Base-by-base conservation (phyloP, 2,888 invertebrate genomes). In the Synergus laeviventris region DNA sequence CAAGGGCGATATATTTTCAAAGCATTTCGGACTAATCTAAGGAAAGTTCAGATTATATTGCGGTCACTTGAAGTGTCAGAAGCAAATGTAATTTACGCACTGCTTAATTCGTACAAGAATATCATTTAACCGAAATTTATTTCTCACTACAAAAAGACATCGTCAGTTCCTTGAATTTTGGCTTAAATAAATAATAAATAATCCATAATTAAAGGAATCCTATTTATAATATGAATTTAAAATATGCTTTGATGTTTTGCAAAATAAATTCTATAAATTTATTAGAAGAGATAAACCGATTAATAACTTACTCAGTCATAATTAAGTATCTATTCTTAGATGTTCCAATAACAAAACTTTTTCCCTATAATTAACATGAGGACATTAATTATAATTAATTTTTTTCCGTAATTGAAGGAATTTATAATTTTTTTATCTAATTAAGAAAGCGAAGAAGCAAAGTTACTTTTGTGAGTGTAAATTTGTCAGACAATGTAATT, bases 61-160 rank as follows among this genome's bases (percentile, higher is more conserved):
- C 49, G 70, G 70, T 70, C 70, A 70, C 70, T 70, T 70, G 70
- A 31, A 70, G 31, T 49, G 70, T 70, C 70, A 70, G 45, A 70
- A 31, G 31, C 24, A 49, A 49, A 49, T 16, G 36, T 70, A 45
- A 70, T 70, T 70, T 70, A 70, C n/a, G 70, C 16, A 49, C 70
- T 49, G 49, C 31, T 49, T 70, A 70, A 70, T 70, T 70, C 70
- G 70, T 49, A 70, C 70, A 70, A 31, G 70, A 49, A 70, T 70
- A 70, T 70, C 49, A 70, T 70, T 70, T 70, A 70, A n/a, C n/a
- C n/a, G 70, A 70, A 70, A 70, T 24, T n/a, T 45, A 70, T 42
- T 70, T 45, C 70, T 70, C 66, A 66, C 36, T 70, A 24, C 4
- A 16, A 36, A 49, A n/a, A 16, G 24, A 39, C 16, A 7, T 24